Evolutionary conservation across 2,888 invertebrate species (phyloP).

Genomic region (Ornithoptera alexandrae): DNA sequence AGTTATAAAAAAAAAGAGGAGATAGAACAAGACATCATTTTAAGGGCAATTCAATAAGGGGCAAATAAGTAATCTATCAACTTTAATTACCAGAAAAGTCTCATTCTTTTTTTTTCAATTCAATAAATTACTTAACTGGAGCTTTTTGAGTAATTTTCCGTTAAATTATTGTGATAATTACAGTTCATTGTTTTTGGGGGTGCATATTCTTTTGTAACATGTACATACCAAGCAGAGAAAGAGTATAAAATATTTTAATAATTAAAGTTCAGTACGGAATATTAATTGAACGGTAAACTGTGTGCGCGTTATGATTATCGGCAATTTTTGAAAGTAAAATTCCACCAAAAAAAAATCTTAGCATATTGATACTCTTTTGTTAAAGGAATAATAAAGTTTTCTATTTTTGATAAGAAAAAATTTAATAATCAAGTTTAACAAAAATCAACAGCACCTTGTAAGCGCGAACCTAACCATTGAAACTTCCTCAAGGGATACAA

Average conservation of each 20-base stretch:
- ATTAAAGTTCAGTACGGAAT: too few species aligned
- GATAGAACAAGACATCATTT: constrained; percentile 1
- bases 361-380: too few species aligned
- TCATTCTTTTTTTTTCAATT: neutral
- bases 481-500: constrained; percentile 49
- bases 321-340: too few species aligned
- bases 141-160: neutral
- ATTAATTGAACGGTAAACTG: too few species aligned
- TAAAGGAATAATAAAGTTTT: neutral
- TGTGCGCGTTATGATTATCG: too few species aligned
- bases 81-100: neutral
- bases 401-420: neutral
- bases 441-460: constrained; percentile 7
- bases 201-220: neutral
- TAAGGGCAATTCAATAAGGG: constrained; percentile 2
- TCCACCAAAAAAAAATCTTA: too few species aligned
- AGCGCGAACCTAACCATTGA: constrained; percentile 8
- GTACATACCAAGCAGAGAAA: neutral
- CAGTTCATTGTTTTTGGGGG: neutral
- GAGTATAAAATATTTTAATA: too few species aligned
- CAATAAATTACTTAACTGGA: neutral
- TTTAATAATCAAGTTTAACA: neutral
- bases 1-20: neutral
- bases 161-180: neutral
- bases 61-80: constrained; percentile 7